These are phyloP conservation scores for Mallotus villosus DNA, from an alignment of 2,797 vertebrate genomes.

Conservation along the genomic window DNA sequence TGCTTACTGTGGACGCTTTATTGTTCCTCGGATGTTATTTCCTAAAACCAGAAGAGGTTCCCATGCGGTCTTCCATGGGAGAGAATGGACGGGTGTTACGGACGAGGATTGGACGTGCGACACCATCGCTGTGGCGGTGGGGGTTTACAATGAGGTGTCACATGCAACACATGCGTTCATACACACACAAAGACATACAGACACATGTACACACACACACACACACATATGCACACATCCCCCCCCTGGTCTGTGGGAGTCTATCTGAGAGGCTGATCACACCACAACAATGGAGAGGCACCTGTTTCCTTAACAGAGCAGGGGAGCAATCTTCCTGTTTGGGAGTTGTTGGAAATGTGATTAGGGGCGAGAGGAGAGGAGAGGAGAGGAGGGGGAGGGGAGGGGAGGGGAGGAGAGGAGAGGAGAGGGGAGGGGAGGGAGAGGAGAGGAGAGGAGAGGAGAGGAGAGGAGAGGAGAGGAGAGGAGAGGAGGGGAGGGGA, in stretches of 20 bases:
- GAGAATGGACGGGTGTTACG: conserved; percentile 3
- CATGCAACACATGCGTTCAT: background rate
- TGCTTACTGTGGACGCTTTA: conserved; percentile 49
- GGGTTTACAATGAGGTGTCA: conserved; percentile 26
- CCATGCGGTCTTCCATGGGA: conserved; percentile 45
- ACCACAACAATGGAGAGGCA: conserved; percentile 79
- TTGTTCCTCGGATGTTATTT: conserved; percentile 66
- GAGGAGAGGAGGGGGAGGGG: background rate
- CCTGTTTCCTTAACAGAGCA: conserved; percentile 77
- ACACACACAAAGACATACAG: background rate
- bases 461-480: background rate
- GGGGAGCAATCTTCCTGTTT: conserved; percentile 75
- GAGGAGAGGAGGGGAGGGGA: background rate
- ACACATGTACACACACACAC: background rate
- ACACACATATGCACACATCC: background rate
- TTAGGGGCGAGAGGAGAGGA: conserved; percentile 39
- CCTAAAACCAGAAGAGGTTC: conserved; percentile 65
- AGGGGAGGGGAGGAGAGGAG: too few species aligned
- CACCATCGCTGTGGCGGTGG: background rate
- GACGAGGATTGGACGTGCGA: background rate
- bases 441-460: too few species aligned
- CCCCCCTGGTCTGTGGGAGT: conserved; percentile 70
- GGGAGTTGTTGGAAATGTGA: conserved; percentile 75
- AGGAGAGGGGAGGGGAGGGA: background rate
- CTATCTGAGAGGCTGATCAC: conserved; percentile 69